Evolutionary conservation across 2,797 vertebrate species (phyloP).

Genomic region (Takifugu ocellatus): DNA sequence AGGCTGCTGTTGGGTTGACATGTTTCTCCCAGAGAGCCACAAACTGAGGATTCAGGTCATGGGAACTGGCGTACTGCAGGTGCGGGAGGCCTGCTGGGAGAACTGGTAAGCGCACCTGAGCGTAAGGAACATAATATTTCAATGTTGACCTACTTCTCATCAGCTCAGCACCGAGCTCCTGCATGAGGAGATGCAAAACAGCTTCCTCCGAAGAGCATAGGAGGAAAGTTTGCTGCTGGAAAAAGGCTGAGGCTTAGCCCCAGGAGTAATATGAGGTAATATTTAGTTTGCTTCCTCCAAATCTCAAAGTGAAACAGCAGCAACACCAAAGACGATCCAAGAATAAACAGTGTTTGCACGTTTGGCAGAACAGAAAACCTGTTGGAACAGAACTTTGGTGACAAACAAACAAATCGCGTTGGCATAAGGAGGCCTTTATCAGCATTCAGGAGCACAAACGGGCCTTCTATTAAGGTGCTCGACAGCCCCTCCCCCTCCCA

Average conservation of each 20-base stretch:
- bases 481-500: too few species aligned
- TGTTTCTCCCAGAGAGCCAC: conserved; percentile 33
- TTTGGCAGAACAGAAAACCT: background rate
- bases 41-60: conserved; percentile 46
- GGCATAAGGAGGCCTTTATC: too few species aligned
- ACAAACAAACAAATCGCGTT: too few species aligned
- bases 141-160: conserved; percentile 55
- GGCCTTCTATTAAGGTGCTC: too few species aligned
- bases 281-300: background rate
- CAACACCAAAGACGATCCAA: background rate
- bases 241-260: background rate
- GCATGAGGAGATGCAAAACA: conserved; percentile 19
- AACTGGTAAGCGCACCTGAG: conserved; percentile 16
- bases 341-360: background rate
- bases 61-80: conserved; percentile 36
- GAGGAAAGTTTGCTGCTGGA: conserved; percentile 13
- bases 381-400: background rate
- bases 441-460: too few species aligned
- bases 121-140: conserved; percentile 28
- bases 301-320: background rate
- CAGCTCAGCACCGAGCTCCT: conserved; percentile 7
- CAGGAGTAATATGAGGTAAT: background rate
- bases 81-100: conserved; percentile 46
- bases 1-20: conserved; percentile 44
- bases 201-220: conserved; percentile 11